These are phyloP conservation scores for Empidonax alnorum DNA, from an alignment of 2,113 vertebrate species.

Conservation along the genomic window DNA sequence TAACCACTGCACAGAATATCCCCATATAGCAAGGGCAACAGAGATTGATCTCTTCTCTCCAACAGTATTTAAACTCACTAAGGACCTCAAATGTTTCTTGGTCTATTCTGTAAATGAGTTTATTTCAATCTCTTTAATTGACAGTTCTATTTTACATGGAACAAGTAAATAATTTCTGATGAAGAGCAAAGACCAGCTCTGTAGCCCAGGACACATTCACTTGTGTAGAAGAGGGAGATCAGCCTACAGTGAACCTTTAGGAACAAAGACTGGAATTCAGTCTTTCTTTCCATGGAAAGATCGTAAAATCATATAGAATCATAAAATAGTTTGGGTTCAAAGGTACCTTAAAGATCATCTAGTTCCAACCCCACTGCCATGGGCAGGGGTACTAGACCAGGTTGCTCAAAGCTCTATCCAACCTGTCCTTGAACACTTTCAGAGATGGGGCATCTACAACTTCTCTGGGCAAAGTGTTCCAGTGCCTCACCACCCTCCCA, in stretches of 20 bases:
- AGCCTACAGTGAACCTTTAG: background rate
- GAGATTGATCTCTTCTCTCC: background rate
- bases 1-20: background rate
- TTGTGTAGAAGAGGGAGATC: background rate
- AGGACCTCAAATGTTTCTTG: background rate
- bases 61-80: background rate
- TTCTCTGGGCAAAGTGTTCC: background rate
- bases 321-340: background rate
- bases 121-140: background rate
- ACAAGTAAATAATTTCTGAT: background rate
- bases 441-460: background rate
- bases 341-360: background rate
- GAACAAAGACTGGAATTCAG: background rate
- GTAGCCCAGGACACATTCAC: background rate
- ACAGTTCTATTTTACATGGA: background rate
- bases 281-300: background rate
- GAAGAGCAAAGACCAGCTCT: background rate
- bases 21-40: background rate
- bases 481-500: background rate
- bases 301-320: background rate
- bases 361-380: background rate
- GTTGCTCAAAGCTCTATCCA: background rate
- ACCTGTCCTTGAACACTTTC: background rate
- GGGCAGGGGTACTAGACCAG: background rate
- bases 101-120: background rate